Evolutionary conservation across 2,113 vertebrate species (phyloP).

Genomic region (Vidua macroura): DNA sequence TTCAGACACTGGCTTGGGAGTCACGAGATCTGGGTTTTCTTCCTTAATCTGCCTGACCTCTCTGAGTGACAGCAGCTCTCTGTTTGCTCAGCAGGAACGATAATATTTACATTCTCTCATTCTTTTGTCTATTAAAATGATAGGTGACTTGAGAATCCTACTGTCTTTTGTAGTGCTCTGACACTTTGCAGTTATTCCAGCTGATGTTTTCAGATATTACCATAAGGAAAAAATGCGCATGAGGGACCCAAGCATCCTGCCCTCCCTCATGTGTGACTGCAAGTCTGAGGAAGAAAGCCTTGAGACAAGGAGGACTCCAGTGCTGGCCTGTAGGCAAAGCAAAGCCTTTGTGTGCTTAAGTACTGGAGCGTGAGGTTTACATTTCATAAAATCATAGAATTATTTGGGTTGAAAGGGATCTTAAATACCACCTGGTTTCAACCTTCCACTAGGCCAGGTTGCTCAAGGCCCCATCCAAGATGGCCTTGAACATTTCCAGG

Average conservation of each 20-base stretch:
- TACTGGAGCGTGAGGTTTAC: neutral
- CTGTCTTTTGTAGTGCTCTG: neutral
- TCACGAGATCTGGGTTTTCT: neutral
- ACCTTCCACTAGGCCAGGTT: neutral
- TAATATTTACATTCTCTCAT: constrained; percentile 43
- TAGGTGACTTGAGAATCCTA: neutral
- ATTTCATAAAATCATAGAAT: neutral
- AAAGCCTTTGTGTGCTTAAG: neutral
- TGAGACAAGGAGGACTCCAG: neutral
- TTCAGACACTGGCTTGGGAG: neutral
- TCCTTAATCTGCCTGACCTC: neutral
- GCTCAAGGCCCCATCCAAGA: neutral
- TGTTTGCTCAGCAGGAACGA: constrained; percentile 17
- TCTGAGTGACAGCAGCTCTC: neutral
- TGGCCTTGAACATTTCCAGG: neutral
- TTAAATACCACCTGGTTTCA: neutral
- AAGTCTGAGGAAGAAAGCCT: neutral
- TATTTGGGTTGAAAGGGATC: neutral
- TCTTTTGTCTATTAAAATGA: constrained; percentile 26
- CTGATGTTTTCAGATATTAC: neutral
- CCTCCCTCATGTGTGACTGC: accelerated
- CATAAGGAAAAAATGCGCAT: neutral
- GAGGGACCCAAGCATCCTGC: neutral
- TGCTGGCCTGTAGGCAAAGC: neutral
- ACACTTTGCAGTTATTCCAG: neutral